A percentile compares a stretch with the other conserved stretches of the same genome.
These are phyloP conservation scores for Microctenopoma steveboyesi DNA, from an alignment of 2,797 vertebrate genomes.

Conservation along the genomic window DNA sequence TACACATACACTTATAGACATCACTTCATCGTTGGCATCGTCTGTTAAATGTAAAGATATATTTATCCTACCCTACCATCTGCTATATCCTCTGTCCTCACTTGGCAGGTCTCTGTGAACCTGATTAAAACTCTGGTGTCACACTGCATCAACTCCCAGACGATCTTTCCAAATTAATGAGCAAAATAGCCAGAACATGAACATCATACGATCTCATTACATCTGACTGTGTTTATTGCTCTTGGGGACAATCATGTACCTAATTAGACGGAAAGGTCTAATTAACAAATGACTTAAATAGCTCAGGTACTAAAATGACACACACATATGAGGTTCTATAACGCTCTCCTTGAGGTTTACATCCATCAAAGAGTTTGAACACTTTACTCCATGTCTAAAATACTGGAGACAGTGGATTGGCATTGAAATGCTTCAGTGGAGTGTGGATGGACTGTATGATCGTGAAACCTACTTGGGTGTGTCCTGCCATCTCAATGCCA, in stretches of 20 bases:
- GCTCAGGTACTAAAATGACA: conserved; percentile 43
- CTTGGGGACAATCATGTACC: conserved; percentile 58
- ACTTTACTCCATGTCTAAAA: conserved; percentile 16
- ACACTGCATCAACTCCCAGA: conserved; percentile 72
- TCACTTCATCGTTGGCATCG: not conserved
- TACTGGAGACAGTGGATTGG: conserved; percentile 12
- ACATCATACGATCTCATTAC: conserved; percentile 77
- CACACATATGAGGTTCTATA: conserved; percentile 11
- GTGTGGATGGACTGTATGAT: conserved; percentile 18
- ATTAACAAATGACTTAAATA: conserved; percentile 72
- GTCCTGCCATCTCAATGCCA: conserved; percentile 98
- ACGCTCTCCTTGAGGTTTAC: conserved; percentile 4
- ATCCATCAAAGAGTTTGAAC: conserved; percentile 21
- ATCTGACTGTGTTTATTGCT: conserved; percentile 57
- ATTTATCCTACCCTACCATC: conserved; percentile 11
- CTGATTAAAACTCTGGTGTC: conserved; percentile 62
- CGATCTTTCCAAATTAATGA: conserved; percentile 76
- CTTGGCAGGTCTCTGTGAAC: conserved; percentile 43
- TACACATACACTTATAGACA: not conserved
- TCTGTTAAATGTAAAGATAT: conserved; percentile 6
- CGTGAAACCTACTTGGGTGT: conserved; percentile 89
- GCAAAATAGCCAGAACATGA: conserved; percentile 80
- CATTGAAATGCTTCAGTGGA: conserved; percentile 16
- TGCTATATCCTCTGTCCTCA: conserved; percentile 26
- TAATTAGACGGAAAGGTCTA: conserved; percentile 64